These are phyloP conservation scores for Pseudochromis fuscus DNA, from an alignment of 2,797 vertebrate genomes.

Conservation along the genomic window DNA sequence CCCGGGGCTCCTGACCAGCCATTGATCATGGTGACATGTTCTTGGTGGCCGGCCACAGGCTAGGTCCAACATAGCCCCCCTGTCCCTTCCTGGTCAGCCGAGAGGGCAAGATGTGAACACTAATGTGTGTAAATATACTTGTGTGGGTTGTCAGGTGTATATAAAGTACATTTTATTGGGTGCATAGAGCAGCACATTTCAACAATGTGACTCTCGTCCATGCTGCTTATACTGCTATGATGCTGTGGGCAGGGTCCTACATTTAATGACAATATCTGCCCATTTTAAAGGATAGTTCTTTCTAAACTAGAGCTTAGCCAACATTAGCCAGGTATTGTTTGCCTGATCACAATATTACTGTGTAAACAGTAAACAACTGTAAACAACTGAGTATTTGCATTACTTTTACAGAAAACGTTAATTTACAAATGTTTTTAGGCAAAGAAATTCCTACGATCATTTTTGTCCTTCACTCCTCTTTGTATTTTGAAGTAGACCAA, in stretches of 20 bases:
- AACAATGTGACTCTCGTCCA: not conserved
- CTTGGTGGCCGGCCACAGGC: conserved; percentile 81
- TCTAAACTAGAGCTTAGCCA: not conserved
- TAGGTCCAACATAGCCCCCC: conserved; percentile 66
- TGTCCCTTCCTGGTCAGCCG: conserved; percentile 47
- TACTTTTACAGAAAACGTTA: conserved; percentile 7
- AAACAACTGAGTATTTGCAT: not conserved
- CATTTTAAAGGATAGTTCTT: not conserved
- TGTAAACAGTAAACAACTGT: too few species aligned
- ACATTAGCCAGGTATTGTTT: not conserved
- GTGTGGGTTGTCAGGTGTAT: conserved; percentile 15
- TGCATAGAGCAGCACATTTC: not conserved
- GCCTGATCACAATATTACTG: not conserved
- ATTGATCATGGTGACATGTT: conserved; percentile 87
- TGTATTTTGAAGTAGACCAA: not conserved
- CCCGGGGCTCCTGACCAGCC: conserved; percentile 73
- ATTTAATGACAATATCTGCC: not conserved
- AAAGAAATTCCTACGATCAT: too few species aligned
- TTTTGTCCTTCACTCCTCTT: too few species aligned
- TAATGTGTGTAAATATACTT: conserved; percentile 62
- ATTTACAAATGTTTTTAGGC: too few species aligned
- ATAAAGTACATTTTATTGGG: conserved; percentile 7
- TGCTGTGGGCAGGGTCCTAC: not conserved
- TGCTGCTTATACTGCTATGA: not conserved
- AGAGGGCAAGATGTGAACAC: conserved; percentile 60